Evolutionary conservation across 2,113 vertebrate species (phyloP), one percentile per base, ranked within the genome.

Genomic region (Hystrix brachyura): DNA sequence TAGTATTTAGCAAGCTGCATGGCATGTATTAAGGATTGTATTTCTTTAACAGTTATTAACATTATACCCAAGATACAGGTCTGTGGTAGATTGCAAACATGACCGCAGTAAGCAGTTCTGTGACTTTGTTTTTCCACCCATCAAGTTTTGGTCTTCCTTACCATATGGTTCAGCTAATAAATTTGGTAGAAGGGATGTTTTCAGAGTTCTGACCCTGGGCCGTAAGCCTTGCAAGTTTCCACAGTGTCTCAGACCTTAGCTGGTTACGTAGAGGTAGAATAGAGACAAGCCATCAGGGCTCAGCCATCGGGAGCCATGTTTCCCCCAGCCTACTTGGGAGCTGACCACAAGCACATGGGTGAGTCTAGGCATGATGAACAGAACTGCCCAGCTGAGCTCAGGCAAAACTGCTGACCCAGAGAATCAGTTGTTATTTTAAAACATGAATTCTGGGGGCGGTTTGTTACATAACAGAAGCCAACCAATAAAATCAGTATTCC

Each of bases 401-500:
- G 14, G 81, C 65, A 69, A 25, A 86, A 87, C 71, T 87, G 76
- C 53, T 93, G 90, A 95, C 53, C 62, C 38, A 43, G 43, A n/a
- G 38, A 94, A 83, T 87, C 51, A 85, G 8, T 46, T 94, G 46
- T 65, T 62, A 72, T 51, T 84, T 78, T 94, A 79, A 90, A 65
- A 29, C 67, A 43, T 67, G 32, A 79, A 83, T 64, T 92, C 85
- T 59, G 34, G 14, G 55, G 32, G 17, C n/a, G 11, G 15, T 80
- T 94, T 94, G 18, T 67, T 59, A 32, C 32, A 9, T 88, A 85
- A 95, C 38, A 64, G 43, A 72, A 88, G n/a, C 57, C 69, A 94
- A 13, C 19, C 34, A 17, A 59, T 86, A 46, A 53, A 43, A 29
- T 93, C 21, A 21, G 7, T 46, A n/a, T 69, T 51, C 13, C 86